Base-by-base conservation (phyloP, 2,113 vertebrate species). In the Tamias sibiricus region DNA sequence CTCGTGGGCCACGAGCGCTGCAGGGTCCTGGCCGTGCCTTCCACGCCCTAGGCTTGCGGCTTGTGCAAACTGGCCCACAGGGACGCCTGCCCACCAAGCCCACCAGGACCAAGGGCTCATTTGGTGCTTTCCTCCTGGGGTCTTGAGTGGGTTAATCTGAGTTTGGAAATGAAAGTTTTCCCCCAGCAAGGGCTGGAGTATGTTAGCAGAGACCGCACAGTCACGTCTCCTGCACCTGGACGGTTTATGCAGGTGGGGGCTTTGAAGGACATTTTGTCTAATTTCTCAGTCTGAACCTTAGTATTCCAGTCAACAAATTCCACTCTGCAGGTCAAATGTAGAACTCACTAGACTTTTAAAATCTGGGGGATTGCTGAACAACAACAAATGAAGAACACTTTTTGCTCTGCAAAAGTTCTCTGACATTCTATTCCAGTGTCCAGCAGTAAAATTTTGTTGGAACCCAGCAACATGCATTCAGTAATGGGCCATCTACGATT, bases 211-310 rank as follows among this genome's bases (percentile, higher is more conserved):
- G 26, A 2, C 6, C 0, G 3, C 26, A 1, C 0, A 1, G 40
- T 20, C 0, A 8, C 2, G 4, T 42, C 42, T 79, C 6, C 11
- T 0, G 26, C 1, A 4, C 0, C 0, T 0, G 13, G 22, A 14
- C 0, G 4, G 30, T 4, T 40, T 14, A 0, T 64, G n/a, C 2
- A 20, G 42, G 26, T 9, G 30, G n/a, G 13, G 4, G 5, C 28
- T 26, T 0, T n/a, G 20, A 37, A 44, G 22, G n/a, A 2, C 59
- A 2, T 49, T 59, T 47, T 79, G 62, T 77, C 30, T 44, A 30
- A 7, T 71, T 72, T 77, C 82, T 10, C 19, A 30, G 26, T 32
- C 59, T 12, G 1, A 2, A 2, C 30, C 37, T 35, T 57, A 1
- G 16, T 8, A 32, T n/a, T 1, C 1, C 0, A 3, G 47, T 24